Percentiles rank a stretch among this genome's conserved stretches.
Conservation (phyloP, 2,888 invertebrate species). For the Iphiclides podalirius region DNA sequence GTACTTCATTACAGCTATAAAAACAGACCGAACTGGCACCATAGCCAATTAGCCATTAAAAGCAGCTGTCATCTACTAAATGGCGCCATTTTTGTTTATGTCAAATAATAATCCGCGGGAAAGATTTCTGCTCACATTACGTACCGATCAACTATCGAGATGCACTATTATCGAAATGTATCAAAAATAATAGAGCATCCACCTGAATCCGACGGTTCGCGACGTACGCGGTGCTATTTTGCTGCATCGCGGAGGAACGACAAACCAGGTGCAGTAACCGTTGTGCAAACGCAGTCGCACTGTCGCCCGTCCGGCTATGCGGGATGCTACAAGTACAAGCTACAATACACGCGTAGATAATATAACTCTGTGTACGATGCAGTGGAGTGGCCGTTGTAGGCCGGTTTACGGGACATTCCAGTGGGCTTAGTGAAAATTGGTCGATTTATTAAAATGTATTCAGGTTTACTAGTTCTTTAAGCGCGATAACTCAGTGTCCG, state of each 20-base stretch:
- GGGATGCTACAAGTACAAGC: slow-evolving; percentile 11
- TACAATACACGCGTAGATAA: slow-evolving; percentile 3
- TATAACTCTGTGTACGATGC: slow-evolving; percentile 1
- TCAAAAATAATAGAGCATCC: too few relatives aligned
- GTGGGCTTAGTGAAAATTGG: too few relatives aligned
- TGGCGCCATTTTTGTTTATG: not conserved
- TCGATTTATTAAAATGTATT: too few relatives aligned
- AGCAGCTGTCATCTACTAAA: not conserved
- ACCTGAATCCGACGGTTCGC: slow-evolving; percentile 2
- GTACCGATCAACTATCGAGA: too few relatives aligned
- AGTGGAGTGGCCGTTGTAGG: not conserved
- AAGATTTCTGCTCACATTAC: not conserved
- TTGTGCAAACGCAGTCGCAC: slow-evolving; percentile 15
- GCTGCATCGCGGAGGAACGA: slow-evolving; percentile 12
- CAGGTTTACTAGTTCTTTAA: too few relatives aligned
- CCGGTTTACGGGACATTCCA: not conserved
- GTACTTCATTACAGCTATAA: too few relatives aligned
- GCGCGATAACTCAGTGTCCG: too few relatives aligned
- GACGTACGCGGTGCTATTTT: slow-evolving; percentile 5
- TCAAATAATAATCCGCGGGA: not conserved
- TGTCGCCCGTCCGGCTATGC: slow-evolving; percentile 15
- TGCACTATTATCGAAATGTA: too few relatives aligned
- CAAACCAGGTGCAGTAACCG: slow-evolving; percentile 19
- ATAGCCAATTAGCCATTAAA: too few relatives aligned
- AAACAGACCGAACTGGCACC: too few relatives aligned